Conservation (phyloP, 37 sponge, comb jelly and placozoan species). For the Chondrosia reniformis region DNA sequence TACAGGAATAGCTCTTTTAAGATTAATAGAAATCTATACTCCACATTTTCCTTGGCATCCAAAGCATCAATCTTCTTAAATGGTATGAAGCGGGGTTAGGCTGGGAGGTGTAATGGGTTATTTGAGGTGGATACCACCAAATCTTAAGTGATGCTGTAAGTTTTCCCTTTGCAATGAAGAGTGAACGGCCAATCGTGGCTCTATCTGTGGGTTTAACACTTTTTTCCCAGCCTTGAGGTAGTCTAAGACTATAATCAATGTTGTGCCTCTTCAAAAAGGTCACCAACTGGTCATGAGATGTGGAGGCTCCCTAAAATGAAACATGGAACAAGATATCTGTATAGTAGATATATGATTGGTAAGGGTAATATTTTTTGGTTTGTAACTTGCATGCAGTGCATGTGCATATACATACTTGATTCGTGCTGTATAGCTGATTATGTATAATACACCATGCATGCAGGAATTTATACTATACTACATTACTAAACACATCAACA, state of each 20-base stretch:
- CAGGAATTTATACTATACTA: too few species aligned
- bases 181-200: neutral
- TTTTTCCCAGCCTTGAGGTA: constrained; percentile 9
- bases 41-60: constrained; percentile 44
- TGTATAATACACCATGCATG: too few species aligned
- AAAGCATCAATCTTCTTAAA: neutral
- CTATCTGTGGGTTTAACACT: neutral
- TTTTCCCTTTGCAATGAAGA: neutral
- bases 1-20: too few species aligned
- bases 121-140: constrained; percentile 13
- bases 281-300: too few species aligned
- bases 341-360: neutral
- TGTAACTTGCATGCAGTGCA: neutral
- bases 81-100: neutral
- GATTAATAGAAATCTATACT: constrained; percentile 18
- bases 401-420: neutral
- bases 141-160: neutral
- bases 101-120: neutral
- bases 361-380: neutral
- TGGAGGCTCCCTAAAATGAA: neutral
- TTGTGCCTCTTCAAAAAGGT: too few species aligned
- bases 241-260: neutral
- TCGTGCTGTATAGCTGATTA: too few species aligned
- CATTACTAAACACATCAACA: too few species aligned
- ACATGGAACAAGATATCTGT: neutral